Base-by-base conservation (phyloP, 2,888 invertebrate genomes). In the Piscicola geometra region DNA sequence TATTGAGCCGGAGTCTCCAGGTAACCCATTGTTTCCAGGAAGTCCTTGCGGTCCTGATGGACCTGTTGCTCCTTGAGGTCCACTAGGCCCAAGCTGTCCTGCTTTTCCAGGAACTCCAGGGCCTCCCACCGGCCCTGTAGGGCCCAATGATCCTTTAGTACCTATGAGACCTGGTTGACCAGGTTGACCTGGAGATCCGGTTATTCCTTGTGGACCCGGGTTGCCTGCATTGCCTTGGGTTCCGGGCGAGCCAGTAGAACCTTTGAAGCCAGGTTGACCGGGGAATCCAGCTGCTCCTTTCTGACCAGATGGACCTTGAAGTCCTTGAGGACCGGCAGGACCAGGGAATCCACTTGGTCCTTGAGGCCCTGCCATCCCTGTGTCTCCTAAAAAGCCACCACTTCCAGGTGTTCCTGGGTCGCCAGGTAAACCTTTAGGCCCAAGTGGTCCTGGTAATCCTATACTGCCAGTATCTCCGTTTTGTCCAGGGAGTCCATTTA, bases 131-230 rank as follows among this genome's bases (percentile, higher is more conserved):
- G 66, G 33, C 35, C 79, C 79, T 32, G 71, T 28, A 15, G 73
- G 70, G 67, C 79, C 79, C 21, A 33, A 15, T 28, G 76, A 67
- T 52, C 79, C 78, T 30, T 25, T 41, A 12, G 52, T 47, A 52
- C 79, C 79, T 68, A 41, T 72, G 21, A 68, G 12, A 12, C 93
- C 93, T 82, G 86, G 86, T 35, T 79, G 77, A 50, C 86, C 86
- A 28, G 82, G 82, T 2, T 82, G 80, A 79, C 91, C 86, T 1
- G 5, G 32, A 9, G 64, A 72, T 30, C 82, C 70, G 32, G 80
- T 79, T 79, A 83, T 77, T 77, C 80, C 77, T 50, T 32, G 28
- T 9, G 56, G 5, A 18, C 76, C 78, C 28, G 75, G 12, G 41
- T 71, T 47, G 32, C 78, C 76, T 72, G 56, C 47, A 32, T 64